Percentiles rank a stretch among this genome's conserved stretches.
These are phyloP conservation scores for Triops longicaudatus DNA, from an alignment of 1,140 invertebrate species.

Conservation along the genomic window DNA sequence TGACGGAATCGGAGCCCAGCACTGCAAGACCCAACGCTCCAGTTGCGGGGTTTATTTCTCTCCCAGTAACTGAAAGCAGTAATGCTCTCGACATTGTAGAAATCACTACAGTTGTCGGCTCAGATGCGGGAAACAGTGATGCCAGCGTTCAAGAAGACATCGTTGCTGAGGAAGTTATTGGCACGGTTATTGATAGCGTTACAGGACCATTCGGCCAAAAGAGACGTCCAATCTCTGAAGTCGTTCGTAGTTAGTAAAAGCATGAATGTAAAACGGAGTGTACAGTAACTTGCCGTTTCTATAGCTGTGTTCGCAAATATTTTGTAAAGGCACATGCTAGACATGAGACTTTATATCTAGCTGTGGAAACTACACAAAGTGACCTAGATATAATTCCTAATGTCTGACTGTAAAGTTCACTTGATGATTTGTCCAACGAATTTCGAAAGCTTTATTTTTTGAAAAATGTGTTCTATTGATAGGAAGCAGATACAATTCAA, in stretches of 20 bases:
- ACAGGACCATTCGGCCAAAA: background rate
- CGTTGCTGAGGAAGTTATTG: background rate
- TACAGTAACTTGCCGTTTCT: background rate
- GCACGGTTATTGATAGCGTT: background rate
- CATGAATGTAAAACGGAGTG: background rate
- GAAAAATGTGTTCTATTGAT: background rate
- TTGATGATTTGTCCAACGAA: background rate
- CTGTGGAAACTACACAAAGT: no score
- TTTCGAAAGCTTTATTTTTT: background rate
- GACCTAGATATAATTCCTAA: background rate
- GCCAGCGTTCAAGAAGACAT: no score
- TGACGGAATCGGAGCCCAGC: background rate
- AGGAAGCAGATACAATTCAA: background rate
- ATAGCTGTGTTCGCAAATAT: background rate
- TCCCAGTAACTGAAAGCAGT: background rate
- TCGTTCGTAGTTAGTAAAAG: background rate
- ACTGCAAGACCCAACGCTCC: background rate
- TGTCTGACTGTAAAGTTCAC: background rate
- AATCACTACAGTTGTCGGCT: background rate
- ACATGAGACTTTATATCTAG: no score
- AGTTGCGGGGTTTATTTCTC: background rate
- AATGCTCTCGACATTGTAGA: background rate
- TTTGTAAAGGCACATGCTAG: background rate
- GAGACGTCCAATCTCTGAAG: background rate
- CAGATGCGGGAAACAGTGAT: background rate